Conservation (phyloP, 2,888 invertebrate genomes). For the Lissocephala sabroskyi region DNA sequence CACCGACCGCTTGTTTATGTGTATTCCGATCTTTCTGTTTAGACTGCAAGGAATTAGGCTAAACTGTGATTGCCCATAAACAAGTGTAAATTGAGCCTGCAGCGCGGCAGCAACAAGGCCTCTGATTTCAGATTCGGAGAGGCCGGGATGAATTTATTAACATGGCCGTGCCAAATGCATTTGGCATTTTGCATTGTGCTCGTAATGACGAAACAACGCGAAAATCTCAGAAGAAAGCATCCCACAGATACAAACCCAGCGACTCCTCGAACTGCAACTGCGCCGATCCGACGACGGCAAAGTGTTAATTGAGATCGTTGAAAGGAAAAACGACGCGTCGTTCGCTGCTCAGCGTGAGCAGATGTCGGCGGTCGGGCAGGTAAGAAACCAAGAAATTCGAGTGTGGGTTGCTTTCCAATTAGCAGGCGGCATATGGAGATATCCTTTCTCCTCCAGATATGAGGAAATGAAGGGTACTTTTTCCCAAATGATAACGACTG, state of each 20-base stretch:
- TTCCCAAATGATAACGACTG: slow-evolving; percentile 39
- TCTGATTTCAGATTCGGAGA: slow-evolving; percentile 49
- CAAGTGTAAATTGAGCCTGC: slow-evolving; percentile 57
- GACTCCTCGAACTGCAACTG: too few relatives aligned
- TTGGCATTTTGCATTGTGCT: slow-evolving; percentile 51
- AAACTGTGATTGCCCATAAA: slow-evolving; percentile 41
- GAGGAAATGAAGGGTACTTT: slow-evolving; percentile 18
- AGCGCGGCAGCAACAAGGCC: slow-evolving; percentile 16
- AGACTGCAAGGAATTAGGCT: slow-evolving; percentile 30
- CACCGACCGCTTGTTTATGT: slow-evolving; percentile 15
- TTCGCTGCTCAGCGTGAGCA: neutral
- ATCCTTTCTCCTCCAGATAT: slow-evolving; percentile 28
- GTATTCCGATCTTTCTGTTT: neutral
- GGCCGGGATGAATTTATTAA: slow-evolving; percentile 41
- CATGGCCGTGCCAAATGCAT: slow-evolving; percentile 37
- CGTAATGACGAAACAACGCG: slow-evolving; percentile 55
- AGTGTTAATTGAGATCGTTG: slow-evolving; percentile 34
- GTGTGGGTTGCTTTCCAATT: slow-evolving; percentile 5
- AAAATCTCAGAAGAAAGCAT: slow-evolving; percentile 1
- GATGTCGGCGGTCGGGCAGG: neutral
- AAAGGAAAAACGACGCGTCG: neutral
- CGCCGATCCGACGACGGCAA: slow-evolving; percentile 1
- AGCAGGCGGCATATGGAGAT: neutral
- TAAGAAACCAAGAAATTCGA: slow-evolving; percentile 6
- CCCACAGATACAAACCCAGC: slow-evolving; percentile 7